A percentile compares a stretch with the other conserved stretches of the same genome.
These are phyloP conservation scores for Watsonalla binaria DNA, from an alignment of 2,888 invertebrate genomes.

Conservation along the genomic window DNA sequence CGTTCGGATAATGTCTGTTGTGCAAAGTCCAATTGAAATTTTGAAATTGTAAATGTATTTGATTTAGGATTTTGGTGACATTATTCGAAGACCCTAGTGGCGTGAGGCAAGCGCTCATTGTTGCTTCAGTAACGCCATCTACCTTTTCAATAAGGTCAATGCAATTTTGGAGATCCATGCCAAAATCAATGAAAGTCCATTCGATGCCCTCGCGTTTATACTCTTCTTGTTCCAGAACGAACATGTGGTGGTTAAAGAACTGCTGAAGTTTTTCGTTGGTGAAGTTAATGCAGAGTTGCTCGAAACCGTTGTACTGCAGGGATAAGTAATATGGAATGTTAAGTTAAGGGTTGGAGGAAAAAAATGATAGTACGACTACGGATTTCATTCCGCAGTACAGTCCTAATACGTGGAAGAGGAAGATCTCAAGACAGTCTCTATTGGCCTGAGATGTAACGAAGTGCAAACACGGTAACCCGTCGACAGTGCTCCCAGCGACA, in stretches of 20 bases:
- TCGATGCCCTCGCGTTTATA: constrained; percentile 96
- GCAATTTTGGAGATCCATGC: constrained; percentile 96
- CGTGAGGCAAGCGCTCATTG: constrained; percentile 73
- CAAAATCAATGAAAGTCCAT: constrained; percentile 98
- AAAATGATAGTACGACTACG: constrained; percentile 42
- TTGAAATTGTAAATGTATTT: constrained; percentile 4
- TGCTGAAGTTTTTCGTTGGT: constrained; percentile 98
- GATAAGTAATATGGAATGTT: constrained; percentile 61
- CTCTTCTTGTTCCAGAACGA: constrained; percentile 98
- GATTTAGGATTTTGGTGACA: constrained; percentile 21
- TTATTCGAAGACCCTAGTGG: constrained; percentile 56
- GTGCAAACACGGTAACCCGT: constrained; percentile 23
- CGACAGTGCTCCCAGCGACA: constrained; percentile 39
- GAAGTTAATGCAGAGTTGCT: constrained; percentile 99
- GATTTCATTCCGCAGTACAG: constrained; percentile 65
- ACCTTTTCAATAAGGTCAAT: constrained; percentile 98
- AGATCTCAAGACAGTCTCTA: constrained; percentile 24
- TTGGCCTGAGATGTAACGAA: constrained; percentile 21
- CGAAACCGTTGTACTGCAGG: constrained; percentile 95
- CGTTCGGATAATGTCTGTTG: constrained; percentile 45
- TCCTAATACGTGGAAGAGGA: constrained; percentile 30
- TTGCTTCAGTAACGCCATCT: constrained; percentile 76
- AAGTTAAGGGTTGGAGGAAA: constrained; percentile 40
- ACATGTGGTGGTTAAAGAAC: constrained; percentile 99
- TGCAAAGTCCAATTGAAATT: constrained; percentile 12